A percentile compares a stretch with the other conserved stretches of the same genome.
Conservation (phyloP, 2,113 vertebrate genomes). For the Camelus dromedarius region DNA sequence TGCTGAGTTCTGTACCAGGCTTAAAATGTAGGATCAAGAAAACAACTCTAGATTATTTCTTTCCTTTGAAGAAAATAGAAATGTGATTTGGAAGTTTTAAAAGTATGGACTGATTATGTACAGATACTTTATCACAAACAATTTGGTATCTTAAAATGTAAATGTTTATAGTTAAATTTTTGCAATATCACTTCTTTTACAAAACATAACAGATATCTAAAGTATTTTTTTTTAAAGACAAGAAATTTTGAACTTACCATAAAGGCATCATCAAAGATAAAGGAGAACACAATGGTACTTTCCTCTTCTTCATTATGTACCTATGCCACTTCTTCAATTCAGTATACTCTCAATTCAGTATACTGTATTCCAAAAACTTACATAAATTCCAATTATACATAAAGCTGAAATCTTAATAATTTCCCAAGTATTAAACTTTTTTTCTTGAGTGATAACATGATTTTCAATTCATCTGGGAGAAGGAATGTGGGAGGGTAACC, state of each 20-base stretch:
- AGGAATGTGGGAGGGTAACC: neutral
- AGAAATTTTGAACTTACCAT: slow-evolving; percentile 25
- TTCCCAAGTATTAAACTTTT: neutral
- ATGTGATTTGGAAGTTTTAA: neutral
- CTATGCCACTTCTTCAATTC: neutral
- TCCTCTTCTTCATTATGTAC: neutral
- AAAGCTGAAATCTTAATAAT: neutral
- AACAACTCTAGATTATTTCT: neutral
- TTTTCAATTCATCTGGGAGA: neutral
- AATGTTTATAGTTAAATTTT: slow-evolving; percentile 35
- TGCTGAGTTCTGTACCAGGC: neutral
- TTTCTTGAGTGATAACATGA: neutral
- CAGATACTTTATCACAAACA: neutral
- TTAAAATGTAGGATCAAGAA: neutral
- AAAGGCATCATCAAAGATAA: slow-evolving; percentile 26
- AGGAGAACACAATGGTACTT: neutral
- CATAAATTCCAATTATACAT: neutral
- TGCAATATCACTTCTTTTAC: slow-evolving; percentile 33
- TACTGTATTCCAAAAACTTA: neutral
- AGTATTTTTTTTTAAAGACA: slow-evolving; percentile 3
- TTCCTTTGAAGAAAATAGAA: slow-evolving; percentile 37
- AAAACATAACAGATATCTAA: neutral
- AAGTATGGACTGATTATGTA: slow-evolving; percentile 9
- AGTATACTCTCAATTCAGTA: neutral
- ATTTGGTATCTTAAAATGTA: slow-evolving; percentile 3